phyloP scores from a whole-genome alignment of 2,797 vertebrate genomes.

The Protosalanx chinensis region DNA sequence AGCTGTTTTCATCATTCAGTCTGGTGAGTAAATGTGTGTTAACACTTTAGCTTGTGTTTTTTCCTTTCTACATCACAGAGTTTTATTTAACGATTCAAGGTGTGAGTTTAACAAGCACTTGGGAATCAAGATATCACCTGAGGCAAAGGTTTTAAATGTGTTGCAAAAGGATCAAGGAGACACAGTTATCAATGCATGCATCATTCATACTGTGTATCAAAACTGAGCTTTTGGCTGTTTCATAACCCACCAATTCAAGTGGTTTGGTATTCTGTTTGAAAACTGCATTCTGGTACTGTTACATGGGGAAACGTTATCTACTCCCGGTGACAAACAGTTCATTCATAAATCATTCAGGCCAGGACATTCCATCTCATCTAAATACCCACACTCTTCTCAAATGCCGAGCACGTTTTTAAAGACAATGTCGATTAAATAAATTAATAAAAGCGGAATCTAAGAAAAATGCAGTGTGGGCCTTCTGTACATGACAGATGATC shows the following conservation, averaged over 20 bases:
- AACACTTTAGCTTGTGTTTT: too few species aligned
- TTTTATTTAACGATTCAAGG: background rate
- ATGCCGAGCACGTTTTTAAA: conserved; percentile 47
- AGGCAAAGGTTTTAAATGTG: background rate
- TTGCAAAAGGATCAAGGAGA: background rate
- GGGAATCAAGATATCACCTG: background rate
- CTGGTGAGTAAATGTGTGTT: too few species aligned
- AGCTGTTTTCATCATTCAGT: too few species aligned
- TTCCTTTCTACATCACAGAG: too few species aligned
- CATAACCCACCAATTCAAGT: conserved; percentile 19
- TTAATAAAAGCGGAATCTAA: conserved; percentile 44
- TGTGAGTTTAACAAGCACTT: background rate
- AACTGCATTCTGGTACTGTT: conserved; percentile 19
- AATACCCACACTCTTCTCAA: conserved; percentile 14
- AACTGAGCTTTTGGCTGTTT: conserved; percentile 30
- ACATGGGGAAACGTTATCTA: conserved; percentile 23
- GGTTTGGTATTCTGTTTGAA: conserved; percentile 26
- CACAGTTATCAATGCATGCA: background rate
- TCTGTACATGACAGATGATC: conserved; percentile 43
- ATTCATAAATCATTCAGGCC: conserved; percentile 42
- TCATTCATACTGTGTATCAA: background rate
- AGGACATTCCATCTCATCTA: conserved; percentile 9
- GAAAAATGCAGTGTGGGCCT: conserved; percentile 40
- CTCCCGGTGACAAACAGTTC: conserved; percentile 31
- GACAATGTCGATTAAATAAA: conserved; percentile 38